Base-by-base conservation (phyloP, 2,113 vertebrate species). In the Rhinogobius similis region DNA sequence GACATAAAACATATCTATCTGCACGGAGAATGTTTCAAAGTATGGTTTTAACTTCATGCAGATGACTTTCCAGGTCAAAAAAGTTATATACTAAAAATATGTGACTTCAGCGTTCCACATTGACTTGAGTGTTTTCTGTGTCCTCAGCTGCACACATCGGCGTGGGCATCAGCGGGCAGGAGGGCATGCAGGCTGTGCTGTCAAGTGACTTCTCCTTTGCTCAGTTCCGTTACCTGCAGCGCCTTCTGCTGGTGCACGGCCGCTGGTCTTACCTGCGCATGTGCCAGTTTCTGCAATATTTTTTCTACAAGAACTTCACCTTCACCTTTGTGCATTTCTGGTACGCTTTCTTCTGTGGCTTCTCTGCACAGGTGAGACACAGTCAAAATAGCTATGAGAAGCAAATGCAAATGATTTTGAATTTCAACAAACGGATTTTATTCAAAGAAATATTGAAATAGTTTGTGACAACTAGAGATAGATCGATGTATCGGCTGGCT, bases 241-340 rank as follows among this genome's bases (percentile, higher is more conserved):
- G 95, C 81, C 94, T 99, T 75, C 94, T 99, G 77, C 75, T 99
- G 82, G 95, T 99, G 32, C 97, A 99, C 0, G 98, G 97, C 0
- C 94, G 96, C 53, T 99, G 97, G 98, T 98, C 96, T 16, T 99
- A 99, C 69, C 90, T 96, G 46, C 95, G 97, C 90, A 98, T 99
- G 95, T 97, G 95, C 94, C 96, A 95, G 81, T 99, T 99, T 84
- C 93, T 99, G n/a, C 85, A 89, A 29, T 99, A 98, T 76, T 99
- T 99, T 85, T 99, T 99, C 86, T 99, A 97, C 76, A 99, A 99
- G 90, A 99, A 99, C 90, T 99, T 99, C 86, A 93, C 94, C 84
- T 99, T 98, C 85, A 98, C 97, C 0, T 88, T 99, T 26, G 93
- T 98, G 16, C 96, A 99, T 65, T 95, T 99, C 92, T 99, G 98